A percentile compares a stretch with the other conserved stretches of the same genome.
Conservation (phyloP, 2,888 invertebrate genomes). For the Mylabris sibirica region DNA sequence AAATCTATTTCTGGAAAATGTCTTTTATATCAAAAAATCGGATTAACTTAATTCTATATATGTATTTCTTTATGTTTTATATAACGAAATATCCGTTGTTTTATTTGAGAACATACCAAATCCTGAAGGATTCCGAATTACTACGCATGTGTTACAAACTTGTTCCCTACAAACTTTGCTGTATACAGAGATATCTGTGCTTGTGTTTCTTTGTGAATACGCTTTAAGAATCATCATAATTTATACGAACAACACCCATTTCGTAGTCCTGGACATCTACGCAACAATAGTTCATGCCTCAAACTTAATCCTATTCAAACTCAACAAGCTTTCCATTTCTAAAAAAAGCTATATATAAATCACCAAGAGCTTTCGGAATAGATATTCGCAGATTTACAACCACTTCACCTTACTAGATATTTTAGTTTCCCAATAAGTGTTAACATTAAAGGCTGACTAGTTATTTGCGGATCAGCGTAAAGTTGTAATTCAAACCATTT, state of each 20-base stretch:
- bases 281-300: background rate
- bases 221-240: constrained; percentile 8
- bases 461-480: background rate
- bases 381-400: background rate
- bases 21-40: background rate
- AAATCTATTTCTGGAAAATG: background rate
- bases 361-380: background rate
- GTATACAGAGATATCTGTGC: background rate
- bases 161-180: background rate
- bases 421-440: background rate
- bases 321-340: background rate
- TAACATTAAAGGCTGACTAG: background rate
- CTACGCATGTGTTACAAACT: background rate
- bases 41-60: constrained; percentile 6
- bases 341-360: background rate
- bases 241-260: constrained; percentile 1
- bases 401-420: background rate
- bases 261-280: constrained; percentile 1
- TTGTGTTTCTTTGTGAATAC: constrained; percentile 6
- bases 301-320: constrained; percentile 1
- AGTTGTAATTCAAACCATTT: constrained; percentile 28
- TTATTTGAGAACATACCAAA: background rate
- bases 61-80: constrained; percentile 4
- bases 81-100: background rate
- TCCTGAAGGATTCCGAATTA: background rate